Base-by-base conservation (phyloP, 2,113 vertebrate species). In the Tachuris rubrigastra region DNA sequence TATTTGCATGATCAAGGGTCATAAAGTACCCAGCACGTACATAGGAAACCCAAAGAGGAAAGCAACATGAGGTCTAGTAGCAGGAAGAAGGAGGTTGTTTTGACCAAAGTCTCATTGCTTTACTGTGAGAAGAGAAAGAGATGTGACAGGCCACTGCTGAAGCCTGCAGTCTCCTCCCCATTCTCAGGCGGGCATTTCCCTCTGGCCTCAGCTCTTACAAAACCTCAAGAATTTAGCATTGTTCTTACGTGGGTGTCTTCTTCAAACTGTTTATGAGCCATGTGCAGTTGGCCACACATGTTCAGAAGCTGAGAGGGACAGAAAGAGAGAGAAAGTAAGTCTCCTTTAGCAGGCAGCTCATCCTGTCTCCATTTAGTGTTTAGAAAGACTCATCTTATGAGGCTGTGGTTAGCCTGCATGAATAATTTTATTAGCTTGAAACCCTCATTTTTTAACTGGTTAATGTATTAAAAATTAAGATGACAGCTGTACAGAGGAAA, bases 401-500 rank as follows among this genome's bases (percentile, higher is more conserved):
- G 39, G 33, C 10, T 82, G 31, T 72, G 50, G 52, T 68, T 44
- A 79, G 28, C 37, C 75, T 58, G 30, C 20, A 30, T 60, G 18
- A 93, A 85, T 79, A 94, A 87, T 60, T 80, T 76, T 85, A 62
- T 85, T 88, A 77, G 14, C 46, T 53, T 65, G 31, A 59, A 81
- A 46, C 81, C 25, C 11, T 79, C 25, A 19, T 78, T 94, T 96
- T 93, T 88, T 39, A 85, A 52, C 46, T 59, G 14, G 50, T 46
- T 83, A 56, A 62, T 35, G 6, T 49, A 50, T 66, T 66, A 31
- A 44, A 35, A 75, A 84, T 56, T 60, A 77, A 59, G 35, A 39
- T 2, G 2, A 8, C 24, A 24, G 55, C 5, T 71, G 35, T 39
- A 73, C 30, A 76, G 55, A 79, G 30, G 39, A 88, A 71, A 78